These are phyloP conservation scores for Lepilemur ruficaudatus DNA, from an alignment of 2,797 vertebrate species.

Conservation along the genomic window DNA sequence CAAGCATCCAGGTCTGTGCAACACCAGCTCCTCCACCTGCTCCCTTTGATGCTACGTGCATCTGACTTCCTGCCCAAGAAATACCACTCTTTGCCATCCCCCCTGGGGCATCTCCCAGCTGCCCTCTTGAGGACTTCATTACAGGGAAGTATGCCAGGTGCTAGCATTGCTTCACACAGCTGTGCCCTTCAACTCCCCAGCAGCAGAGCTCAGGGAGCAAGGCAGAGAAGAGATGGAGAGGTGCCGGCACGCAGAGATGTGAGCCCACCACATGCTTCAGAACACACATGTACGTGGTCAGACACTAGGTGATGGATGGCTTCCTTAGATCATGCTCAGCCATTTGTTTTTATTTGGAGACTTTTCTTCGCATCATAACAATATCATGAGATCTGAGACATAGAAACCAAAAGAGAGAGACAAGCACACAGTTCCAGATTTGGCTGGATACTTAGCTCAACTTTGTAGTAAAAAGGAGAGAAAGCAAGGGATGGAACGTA, in stretches of 20 bases:
- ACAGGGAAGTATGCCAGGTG: background rate
- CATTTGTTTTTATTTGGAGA: background rate
- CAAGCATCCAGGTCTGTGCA: background rate
- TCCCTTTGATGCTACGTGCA: background rate
- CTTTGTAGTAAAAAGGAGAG: background rate
- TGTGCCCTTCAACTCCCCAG: background rate
- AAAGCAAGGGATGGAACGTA: background rate
- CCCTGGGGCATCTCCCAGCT: too few species aligned
- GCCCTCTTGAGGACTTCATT: background rate
- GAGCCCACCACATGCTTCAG: background rate
- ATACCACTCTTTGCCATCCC: fast-evolving
- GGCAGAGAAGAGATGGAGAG: background rate
- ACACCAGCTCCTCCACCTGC: background rate
- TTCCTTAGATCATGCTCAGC: background rate
- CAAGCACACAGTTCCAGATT: background rate
- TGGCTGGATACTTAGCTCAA: background rate
- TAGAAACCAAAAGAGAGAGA: background rate
- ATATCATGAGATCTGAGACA: background rate
- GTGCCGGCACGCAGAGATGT: background rate
- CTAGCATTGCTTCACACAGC: background rate
- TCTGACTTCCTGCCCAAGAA: background rate
- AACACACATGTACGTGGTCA: background rate
- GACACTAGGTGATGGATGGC: background rate
- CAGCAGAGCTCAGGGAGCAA: background rate
- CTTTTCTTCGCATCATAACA: background rate